Evolutionary conservation across 2,797 vertebrate genomes (phyloP).

Genomic region (Nannoperca obscura): DNA sequence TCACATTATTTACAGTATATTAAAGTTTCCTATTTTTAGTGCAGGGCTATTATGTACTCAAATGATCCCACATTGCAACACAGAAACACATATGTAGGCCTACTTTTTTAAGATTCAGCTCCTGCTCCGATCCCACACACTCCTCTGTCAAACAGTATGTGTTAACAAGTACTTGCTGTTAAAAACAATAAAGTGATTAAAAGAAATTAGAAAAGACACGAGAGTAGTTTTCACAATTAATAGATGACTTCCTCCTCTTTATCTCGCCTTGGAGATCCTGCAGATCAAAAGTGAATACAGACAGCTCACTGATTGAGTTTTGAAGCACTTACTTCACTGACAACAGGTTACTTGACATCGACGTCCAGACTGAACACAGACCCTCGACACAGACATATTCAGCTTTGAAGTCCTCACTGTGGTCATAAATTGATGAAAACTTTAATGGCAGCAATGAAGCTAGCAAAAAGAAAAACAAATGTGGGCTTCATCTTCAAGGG

Average conservation of each 20-base stretch:
- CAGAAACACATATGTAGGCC: neutral
- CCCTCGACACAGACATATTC: slow-evolving; percentile 25
- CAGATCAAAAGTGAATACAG: slow-evolving; percentile 13
- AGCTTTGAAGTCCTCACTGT: slow-evolving; percentile 60
- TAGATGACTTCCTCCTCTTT: slow-evolving; percentile 15
- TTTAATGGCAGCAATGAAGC: slow-evolving; percentile 55
- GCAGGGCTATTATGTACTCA: neutral
- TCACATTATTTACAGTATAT: neutral
- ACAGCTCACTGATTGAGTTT: slow-evolving; percentile 9
- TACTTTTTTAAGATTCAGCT: neutral
- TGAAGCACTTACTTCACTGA: slow-evolving; percentile 22
- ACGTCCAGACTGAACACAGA: slow-evolving; percentile 20
- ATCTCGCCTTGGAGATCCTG: neutral
- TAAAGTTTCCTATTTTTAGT: too few species aligned
- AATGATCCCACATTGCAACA: neutral
- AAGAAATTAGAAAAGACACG: slow-evolving; percentile 26
- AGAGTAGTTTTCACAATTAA: slow-evolving; percentile 25
- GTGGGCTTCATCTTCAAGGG: slow-evolving; percentile 63
- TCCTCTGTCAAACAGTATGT: slow-evolving; percentile 6
- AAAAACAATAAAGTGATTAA: slow-evolving; percentile 35
- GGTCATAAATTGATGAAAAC: slow-evolving; percentile 62
- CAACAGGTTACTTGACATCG: slow-evolving; percentile 48
- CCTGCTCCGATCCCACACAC: neutral
- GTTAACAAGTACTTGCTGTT: slow-evolving; percentile 6
- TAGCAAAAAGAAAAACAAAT: slow-evolving; percentile 58